Base-by-base conservation (phyloP, 2,888 invertebrate genomes). In the Patella pellucida region DNA sequence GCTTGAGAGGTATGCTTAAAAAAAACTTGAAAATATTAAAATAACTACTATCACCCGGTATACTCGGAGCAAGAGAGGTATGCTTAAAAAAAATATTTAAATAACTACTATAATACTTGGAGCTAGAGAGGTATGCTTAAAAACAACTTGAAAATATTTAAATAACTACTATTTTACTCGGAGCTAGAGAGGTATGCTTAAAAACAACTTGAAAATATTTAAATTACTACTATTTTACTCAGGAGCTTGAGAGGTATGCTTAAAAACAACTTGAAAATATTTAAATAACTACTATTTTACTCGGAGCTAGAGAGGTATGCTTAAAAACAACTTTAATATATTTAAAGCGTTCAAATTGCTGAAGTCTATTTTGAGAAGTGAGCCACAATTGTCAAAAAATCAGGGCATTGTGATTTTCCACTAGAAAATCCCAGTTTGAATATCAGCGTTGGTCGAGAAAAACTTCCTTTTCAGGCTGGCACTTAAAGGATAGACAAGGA, bases 61-160 rank as follows among this genome's bases (percentile, higher is more conserved):
- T 99, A 89, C 93, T 99, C 79, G 98, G 97, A 73, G 98, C 99
- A 5, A 94, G 97, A 91, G 98, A 99, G 93, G 95, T 94, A 90
- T 85, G 87, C 76, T 9, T 0, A 41, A 41, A 41, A 3, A 41
- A 41, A 41, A 41, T 41, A 41, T 41, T n/a, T n/a, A 99, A 91
- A 93, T 99, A 78, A 97, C 99, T 3, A 99, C 99, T 0, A 98
- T 99, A 83, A 96, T 99, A 89, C 93, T 99, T 79, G 98, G 97
- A 73, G 98, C 99, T 7, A 94, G 97, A 91, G 98, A 99, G 93
- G 95, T 94, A 90, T 85, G 87, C 76, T 9, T 0, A 41, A 41
- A 41, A 3, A 41, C 41, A 41, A 41, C 41, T 41, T 41, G 7
- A 41, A 41, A 41, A 41, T 41, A 41, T 41, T n/a, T n/a, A 99